phyloP scores from a whole-genome alignment of 2,797 vertebrate genomes.

The Parambassis ranga region DNA sequence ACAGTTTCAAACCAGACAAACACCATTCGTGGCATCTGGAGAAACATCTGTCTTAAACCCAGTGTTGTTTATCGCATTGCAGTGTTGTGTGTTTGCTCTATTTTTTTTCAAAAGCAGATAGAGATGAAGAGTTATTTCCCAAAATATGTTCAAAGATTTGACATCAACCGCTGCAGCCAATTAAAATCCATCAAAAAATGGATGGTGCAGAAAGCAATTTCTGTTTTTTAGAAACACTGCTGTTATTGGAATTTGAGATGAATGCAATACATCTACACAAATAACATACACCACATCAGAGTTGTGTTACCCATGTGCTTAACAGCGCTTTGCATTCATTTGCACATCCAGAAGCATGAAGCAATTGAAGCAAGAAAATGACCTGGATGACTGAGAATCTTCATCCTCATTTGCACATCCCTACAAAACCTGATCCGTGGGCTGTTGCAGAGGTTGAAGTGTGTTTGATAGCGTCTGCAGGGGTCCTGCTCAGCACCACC shows the following conservation, averaged over 20 bases:
- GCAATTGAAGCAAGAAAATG: no score
- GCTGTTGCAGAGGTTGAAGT: conserved; percentile 8
- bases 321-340: no score
- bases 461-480: conserved; percentile 30
- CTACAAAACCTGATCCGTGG: conserved; percentile 7
- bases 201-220: neutral
- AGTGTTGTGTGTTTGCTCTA: neutral
- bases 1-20: conserved; percentile 3
- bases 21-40: conserved; percentile 10
- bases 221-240: no score
- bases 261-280: no score
- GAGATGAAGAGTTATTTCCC: conserved; percentile 13
- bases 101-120: conserved; percentile 3
- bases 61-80: conserved; percentile 5
- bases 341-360: no score
- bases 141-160: conserved; percentile 21
- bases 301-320: no score
- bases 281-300: neutral
- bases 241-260: no score
- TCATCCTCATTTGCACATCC: conserved; percentile 2
- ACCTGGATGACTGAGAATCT: no score
- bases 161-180: conserved; percentile 10
- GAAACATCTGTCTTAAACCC: conserved; percentile 43
- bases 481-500: conserved; percentile 6
- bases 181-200: conserved; percentile 21